These are phyloP conservation scores for Nothoprocta perdicaria DNA, from an alignment of 2,113 vertebrate genomes.

Conservation along the genomic window DNA sequence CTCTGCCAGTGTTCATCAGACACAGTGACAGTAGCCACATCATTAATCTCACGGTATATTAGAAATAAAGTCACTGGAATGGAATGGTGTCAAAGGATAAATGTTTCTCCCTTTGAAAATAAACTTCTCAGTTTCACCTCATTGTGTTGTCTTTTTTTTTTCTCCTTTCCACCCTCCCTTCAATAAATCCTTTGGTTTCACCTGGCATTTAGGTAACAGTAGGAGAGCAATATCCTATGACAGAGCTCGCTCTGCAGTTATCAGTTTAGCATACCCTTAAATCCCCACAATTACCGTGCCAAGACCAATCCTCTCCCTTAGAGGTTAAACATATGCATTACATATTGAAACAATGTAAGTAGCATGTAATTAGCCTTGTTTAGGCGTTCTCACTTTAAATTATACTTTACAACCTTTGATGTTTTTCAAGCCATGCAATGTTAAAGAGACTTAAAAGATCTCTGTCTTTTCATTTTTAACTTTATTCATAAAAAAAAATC, in stretches of 20 bases:
- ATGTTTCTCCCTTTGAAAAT: conserved; percentile 66
- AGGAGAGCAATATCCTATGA: conserved; percentile 65
- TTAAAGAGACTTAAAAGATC: conserved; percentile 50
- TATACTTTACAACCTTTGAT: conserved; percentile 54
- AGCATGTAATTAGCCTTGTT: conserved; percentile 66
- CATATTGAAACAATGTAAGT: conserved; percentile 71
- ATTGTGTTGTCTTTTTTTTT: background rate
- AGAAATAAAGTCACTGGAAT: conserved; percentile 72
- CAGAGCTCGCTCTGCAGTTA: conserved; percentile 65
- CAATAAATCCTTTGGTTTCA: conserved; percentile 67
- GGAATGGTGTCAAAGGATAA: conserved; percentile 71
- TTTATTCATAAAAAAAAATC: conserved; percentile 65
- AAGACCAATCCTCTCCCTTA: conserved; percentile 64
- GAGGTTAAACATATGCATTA: conserved; percentile 72
- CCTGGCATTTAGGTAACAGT: conserved; percentile 68
- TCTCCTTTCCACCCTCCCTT: background rate
- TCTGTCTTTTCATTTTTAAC: conserved; percentile 66
- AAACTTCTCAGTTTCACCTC: conserved; percentile 62
- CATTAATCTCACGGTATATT: conserved; percentile 70
- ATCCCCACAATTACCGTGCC: conserved; percentile 49
- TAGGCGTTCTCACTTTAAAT: conserved; percentile 64
- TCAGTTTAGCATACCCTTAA: conserved; percentile 62
- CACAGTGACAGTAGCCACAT: conserved; percentile 65
- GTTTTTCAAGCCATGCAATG: conserved; percentile 54
- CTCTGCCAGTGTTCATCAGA: conserved; percentile 71